These are phyloP conservation scores for Endotricha flammealis DNA, from an alignment of 2,888 invertebrate species.

Conservation along the genomic window DNA sequence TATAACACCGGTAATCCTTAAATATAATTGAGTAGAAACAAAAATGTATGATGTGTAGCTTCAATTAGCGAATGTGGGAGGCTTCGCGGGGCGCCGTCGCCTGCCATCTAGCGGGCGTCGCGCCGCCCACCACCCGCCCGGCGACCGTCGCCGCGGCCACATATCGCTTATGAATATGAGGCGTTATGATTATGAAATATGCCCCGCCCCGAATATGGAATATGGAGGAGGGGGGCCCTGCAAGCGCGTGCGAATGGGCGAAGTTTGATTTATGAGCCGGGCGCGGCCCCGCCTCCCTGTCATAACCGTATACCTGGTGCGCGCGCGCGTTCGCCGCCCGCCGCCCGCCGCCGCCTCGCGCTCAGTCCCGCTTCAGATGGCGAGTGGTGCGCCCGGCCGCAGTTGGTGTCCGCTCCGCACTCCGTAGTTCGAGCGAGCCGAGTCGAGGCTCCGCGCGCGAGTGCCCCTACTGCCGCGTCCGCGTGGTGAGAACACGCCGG, in stretches of 20 bases:
- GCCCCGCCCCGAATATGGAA: constrained; percentile 79
- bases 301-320: constrained; percentile 82
- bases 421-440: constrained; percentile 49
- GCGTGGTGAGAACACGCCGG: constrained; percentile 28
- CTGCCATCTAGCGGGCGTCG: constrained; percentile 73
- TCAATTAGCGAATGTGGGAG: constrained; percentile 72
- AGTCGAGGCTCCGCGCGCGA: constrained; percentile 49
- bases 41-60: constrained; percentile 68
- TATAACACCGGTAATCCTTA: constrained; percentile 11
- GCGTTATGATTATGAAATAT: constrained; percentile 79
- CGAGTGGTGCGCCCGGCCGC: constrained; percentile 68
- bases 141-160: constrained; percentile 43
- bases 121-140: constrained; percentile 58
- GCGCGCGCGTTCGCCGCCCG: constrained; percentile 73
- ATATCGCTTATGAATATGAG: constrained; percentile 78
- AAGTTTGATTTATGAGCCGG: constrained; percentile 83
- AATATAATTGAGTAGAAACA: constrained; percentile 43
- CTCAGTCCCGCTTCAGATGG: constrained; percentile 78
- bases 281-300: constrained; percentile 82
- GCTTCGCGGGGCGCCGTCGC: constrained; percentile 61
- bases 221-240: constrained; percentile 80
- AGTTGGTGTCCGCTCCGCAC: constrained; percentile 46
- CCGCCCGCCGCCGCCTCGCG: constrained; percentile 63
- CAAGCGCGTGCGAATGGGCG: constrained; percentile 81
- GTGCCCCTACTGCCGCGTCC: constrained; percentile 28